Percentiles rank a stretch among this genome's conserved stretches.
Conservation (phyloP, 35 echinoderm and acorn worm species). For the Diadema setosum region DNA sequence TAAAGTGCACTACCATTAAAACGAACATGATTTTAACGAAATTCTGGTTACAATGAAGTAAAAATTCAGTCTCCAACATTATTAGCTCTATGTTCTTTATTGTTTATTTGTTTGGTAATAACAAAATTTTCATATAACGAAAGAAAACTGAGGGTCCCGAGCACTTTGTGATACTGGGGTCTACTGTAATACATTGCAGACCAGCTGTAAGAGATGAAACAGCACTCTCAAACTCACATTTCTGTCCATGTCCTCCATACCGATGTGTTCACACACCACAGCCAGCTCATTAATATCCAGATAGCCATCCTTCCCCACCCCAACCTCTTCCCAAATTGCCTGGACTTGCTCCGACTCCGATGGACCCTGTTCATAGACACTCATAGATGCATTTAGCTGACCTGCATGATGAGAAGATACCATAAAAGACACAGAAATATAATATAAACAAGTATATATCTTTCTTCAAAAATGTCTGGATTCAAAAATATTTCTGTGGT, state of each 20-base stretch:
- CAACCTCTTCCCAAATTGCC: slow-evolving; percentile 94
- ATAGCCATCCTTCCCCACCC: slow-evolving; percentile 81
- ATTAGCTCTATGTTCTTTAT: too few relatives aligned
- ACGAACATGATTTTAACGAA: too few relatives aligned
- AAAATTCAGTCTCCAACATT: too few relatives aligned
- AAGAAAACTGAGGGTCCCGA: too few relatives aligned
- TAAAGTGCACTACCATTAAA: too few relatives aligned
- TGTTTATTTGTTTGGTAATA: too few relatives aligned
- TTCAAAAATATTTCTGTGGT: background rate
- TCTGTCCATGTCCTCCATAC: slow-evolving; percentile 90
- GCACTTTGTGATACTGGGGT: too few relatives aligned
- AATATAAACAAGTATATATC: background rate
- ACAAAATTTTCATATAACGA: too few relatives aligned
- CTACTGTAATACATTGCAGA: too few relatives aligned
- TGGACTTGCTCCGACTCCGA: slow-evolving; percentile 85
- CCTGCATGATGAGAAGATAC: slow-evolving; percentile 13
- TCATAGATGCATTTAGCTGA: slow-evolving; percentile 96
- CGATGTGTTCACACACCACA: slow-evolving; percentile 84
- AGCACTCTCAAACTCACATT: too few relatives aligned
- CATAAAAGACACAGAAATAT: background rate
- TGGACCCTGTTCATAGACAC: slow-evolving; percentile 51
- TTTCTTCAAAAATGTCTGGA: background rate
- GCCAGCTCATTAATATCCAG: slow-evolving; percentile 74
- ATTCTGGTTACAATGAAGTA: too few relatives aligned
- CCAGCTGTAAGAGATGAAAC: too few relatives aligned